phyloP scores from a whole-genome alignment of 2,888 invertebrate genomes.

The Catocala fraxini region DNA sequence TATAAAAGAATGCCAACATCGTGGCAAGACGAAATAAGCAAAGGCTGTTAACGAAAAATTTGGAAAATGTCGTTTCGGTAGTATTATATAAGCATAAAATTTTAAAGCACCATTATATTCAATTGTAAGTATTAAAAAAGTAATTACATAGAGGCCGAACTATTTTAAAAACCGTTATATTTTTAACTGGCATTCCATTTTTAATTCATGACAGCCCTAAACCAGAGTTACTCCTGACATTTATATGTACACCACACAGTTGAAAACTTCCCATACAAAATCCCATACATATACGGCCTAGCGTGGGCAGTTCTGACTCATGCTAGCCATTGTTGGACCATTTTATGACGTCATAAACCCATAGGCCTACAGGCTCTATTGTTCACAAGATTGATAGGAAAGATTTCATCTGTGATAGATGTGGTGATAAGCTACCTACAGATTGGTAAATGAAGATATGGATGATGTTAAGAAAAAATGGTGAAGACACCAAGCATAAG shows the following conservation, averaged over 20 bases:
- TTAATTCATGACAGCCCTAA: neutral
- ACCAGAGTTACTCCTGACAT: neutral
- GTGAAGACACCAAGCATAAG: too few species aligned
- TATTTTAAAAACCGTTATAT: too few species aligned
- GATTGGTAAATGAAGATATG: neutral
- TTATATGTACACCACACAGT: conserved; percentile 2
- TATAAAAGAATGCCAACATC: too few species aligned
- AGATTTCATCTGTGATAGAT: conserved; percentile 31
- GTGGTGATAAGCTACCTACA: conserved; percentile 10
- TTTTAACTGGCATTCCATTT: too few species aligned
- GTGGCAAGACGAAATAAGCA: too few species aligned
- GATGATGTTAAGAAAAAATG: too few species aligned
- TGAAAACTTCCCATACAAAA: conserved; percentile 7
- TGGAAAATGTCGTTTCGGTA: too few species aligned
- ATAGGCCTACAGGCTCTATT: conserved; percentile 13
- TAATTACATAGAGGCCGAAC: too few species aligned
- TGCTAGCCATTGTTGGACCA: conserved; percentile 12
- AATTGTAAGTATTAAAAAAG: too few species aligned
- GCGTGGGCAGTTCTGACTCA: conserved; percentile 20
- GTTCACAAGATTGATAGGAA: conserved; percentile 21
- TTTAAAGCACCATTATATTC: too few species aligned
- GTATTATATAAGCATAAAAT: too few species aligned
- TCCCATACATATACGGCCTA: neutral
- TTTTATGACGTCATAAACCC: conserved; percentile 45
- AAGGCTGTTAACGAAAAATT: too few species aligned